Evolutionary conservation across 1,140 invertebrate species (phyloP).

Genomic region (Samia ricini): DNA sequence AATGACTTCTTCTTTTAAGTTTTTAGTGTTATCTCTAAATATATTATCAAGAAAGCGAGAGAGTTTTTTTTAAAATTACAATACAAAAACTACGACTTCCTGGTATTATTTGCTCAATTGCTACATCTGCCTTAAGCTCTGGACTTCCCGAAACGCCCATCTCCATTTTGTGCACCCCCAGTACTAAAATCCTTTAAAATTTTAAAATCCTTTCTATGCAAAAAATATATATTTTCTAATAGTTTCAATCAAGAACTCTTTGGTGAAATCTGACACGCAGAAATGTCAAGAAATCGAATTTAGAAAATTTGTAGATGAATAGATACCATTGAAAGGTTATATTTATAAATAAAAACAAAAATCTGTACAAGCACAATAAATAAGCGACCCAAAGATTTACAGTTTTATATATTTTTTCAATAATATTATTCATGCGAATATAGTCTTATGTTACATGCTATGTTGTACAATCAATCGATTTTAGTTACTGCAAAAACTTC

Average conservation of each 20-base stretch:
- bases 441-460: no score
- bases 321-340: background rate
- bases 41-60: no score
- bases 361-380: background rate
- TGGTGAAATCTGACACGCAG: background rate
- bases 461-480: background rate
- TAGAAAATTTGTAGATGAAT: background rate
- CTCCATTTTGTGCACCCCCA: slow-evolving; percentile 35
- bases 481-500: background rate
- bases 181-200: no score
- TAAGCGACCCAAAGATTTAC: background rate
- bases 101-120: no score
- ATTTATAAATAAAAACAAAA: background rate
- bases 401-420: background rate
- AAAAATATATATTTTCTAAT: no score
- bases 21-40: no score
- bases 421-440: no score
- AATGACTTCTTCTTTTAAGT: no score
- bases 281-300: background rate
- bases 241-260: no score
- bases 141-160: slow-evolving; percentile 50
- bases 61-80: no score
- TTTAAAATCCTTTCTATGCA: background rate
- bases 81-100: no score
- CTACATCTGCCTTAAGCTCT: no score